Evolutionary conservation across 53 echinoderm and acorn worm genomes (phyloP).

Genomic region (Actinopyga echinites): DNA sequence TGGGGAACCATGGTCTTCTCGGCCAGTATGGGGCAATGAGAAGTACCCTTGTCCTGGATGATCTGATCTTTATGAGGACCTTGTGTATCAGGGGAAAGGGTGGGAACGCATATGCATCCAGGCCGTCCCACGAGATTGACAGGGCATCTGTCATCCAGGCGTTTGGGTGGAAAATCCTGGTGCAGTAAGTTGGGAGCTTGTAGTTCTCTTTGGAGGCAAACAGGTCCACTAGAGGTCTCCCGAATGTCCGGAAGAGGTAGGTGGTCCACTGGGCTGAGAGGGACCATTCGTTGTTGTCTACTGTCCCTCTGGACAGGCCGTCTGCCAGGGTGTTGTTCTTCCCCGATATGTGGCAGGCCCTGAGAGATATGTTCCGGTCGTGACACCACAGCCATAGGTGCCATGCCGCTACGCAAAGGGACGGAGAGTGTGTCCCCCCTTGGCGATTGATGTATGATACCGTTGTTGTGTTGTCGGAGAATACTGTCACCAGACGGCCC

Average conservation of each 20-base stretch:
- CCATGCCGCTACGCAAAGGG: no score
- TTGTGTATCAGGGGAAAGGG: neutral
- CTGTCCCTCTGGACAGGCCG: neutral
- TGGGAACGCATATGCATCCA: conserved; percentile 64
- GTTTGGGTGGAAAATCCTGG: conserved; percentile 17
- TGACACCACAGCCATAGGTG: no score
- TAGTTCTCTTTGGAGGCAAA: conserved; percentile 38
- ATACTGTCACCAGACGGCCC: neutral
- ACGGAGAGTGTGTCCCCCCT: neutral
- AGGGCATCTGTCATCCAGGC: conserved; percentile 29
- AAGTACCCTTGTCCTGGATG: neutral
- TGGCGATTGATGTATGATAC: neutral
- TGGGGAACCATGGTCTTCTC: conserved; percentile 7
- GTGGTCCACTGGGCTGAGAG: neutral
- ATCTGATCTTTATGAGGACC: neutral
- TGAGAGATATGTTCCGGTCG: neutral
- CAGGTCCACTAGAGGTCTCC: conserved; percentile 6
- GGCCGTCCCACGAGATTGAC: no score
- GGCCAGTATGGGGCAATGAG: conserved; percentile 28
- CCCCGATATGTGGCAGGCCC: conserved; percentile 38
- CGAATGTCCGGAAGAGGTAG: neutral
- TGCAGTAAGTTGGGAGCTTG: conserved; percentile 53
- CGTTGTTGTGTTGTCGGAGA: neutral
- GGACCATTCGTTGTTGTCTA: neutral
- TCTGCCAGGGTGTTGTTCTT: conserved; percentile 50